Base-by-base conservation (phyloP, 2,113 vertebrate species). In the Centrocercus urophasianus region DNA sequence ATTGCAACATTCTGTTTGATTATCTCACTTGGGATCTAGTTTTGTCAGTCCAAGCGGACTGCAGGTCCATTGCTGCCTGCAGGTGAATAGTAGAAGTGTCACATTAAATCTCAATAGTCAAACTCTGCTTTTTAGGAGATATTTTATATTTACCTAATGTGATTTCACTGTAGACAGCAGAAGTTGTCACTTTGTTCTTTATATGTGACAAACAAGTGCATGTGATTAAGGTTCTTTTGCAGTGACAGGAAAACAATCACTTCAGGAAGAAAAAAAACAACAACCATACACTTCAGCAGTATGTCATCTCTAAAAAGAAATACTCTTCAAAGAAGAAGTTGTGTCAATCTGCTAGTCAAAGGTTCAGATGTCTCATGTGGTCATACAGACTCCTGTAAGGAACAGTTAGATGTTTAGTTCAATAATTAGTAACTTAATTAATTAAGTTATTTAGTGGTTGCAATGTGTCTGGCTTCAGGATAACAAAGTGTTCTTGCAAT, bases 381-480 rank as follows among this genome's bases (percentile, higher is more conserved):
- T 78, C 48, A 28, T 78, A 48, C 15, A 82, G 10, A 57, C 30
- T 21, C 13, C 78, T 52, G 13, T 27, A 86, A 69, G 19, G 13
- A 38, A 13, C 19, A 90, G 54, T 59, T 40, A 75, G 47, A 20
- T 57, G n/a, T 92, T 81, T 47, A 40, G 76, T 78, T 93, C 90
- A 92, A 78, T 88, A 69, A 93, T 83, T 86, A 40, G 22, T 48
- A 88, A 52, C 65, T 93, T 88, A 65, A 66, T 61, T 75, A 93
- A 80, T 11, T 91, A 66, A 84, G 86, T 72, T 83, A 78, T 81
- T 86, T 75, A 76, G 40, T 7, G 57, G 24, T 57, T 59, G n/a
- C 40, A 82, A 43, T 75, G 52, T n/a, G 30, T 56, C 65, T 84
- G 80, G 18, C 40, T 90, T 86, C 2, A 0, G 50, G 15, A 75